Conservation (phyloP, 2,888 invertebrate species). For the Agrotis segetum region DNA sequence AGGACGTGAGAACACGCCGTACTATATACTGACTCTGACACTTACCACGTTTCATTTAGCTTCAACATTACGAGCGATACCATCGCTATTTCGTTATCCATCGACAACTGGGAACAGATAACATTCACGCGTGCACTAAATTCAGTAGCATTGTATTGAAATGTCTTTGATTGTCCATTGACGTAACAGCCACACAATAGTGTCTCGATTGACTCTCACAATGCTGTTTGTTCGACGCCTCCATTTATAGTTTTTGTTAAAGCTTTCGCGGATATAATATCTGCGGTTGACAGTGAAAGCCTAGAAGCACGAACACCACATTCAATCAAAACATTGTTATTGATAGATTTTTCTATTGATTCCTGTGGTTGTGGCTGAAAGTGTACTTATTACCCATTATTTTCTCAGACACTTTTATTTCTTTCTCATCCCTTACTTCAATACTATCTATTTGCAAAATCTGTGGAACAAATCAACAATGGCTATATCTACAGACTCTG, state of each 20-base stretch:
- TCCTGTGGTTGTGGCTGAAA: constrained; percentile 58
- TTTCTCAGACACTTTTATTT: constrained; percentile 23
- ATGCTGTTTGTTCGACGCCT: constrained; percentile 59
- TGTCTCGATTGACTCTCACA: constrained; percentile 59
- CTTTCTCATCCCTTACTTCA: constrained; percentile 18
- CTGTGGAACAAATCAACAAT: constrained; percentile 78
- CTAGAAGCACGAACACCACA: constrained; percentile 58
- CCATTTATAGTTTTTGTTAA: constrained; percentile 70
- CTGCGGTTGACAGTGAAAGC: constrained; percentile 77
- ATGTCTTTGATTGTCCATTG: constrained; percentile 48
- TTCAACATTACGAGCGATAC: constrained; percentile 71
- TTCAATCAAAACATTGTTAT: constrained; percentile 64
- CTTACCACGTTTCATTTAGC: constrained; percentile 80
- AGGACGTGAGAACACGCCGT: constrained; percentile 85
- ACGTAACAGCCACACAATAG: constrained; percentile 60
- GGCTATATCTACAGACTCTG: constrained; percentile 68
- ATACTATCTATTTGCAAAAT: constrained; percentile 50
- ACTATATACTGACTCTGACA: constrained; percentile 73
- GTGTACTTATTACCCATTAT: constrained; percentile 32
- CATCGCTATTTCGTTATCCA: constrained; percentile 75
- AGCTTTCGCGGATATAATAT: constrained; percentile 71
- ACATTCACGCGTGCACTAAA: constrained; percentile 49
- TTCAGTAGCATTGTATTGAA: constrained; percentile 60
- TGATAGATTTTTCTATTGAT: constrained; percentile 57
- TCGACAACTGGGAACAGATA: constrained; percentile 65